A percentile compares a stretch with the other conserved stretches of the same genome.
phyloP scores from a whole-genome alignment of 2,888 invertebrate genomes.

The Andrena bicolor region DNA sequence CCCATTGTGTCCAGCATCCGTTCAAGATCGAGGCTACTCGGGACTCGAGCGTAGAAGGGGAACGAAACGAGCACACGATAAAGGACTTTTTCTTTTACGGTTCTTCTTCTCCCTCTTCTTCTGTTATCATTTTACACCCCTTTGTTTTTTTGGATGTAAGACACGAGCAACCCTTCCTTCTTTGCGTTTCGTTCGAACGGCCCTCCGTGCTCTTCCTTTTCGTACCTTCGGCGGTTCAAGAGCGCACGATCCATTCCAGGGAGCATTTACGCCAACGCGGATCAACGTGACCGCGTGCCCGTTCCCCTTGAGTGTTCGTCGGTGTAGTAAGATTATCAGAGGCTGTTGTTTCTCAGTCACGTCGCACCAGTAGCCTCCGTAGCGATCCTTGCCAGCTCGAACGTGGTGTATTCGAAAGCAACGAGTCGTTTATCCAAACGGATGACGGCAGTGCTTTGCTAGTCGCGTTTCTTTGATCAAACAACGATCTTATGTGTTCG shows the following conservation, averaged over 20 bases:
- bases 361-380: background rate
- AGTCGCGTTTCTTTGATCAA: background rate
- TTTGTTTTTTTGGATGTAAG: background rate
- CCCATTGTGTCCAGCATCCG: conserved; percentile 46
- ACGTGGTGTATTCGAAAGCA: too few relatives aligned
- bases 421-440: too few relatives aligned
- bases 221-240: conserved; percentile 29
- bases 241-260: conserved; percentile 72
- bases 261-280: conserved; percentile 69
- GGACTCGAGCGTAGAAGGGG: conserved; percentile 47
- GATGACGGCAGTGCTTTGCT: too few relatives aligned
- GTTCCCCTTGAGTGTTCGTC: background rate
- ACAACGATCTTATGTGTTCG: background rate
- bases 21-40: conserved; percentile 49
- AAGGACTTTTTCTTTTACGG: background rate
- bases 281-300: conserved; percentile 28
- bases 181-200: conserved; percentile 17
- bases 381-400: too few relatives aligned
- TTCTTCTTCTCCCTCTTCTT: background rate
- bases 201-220: conserved; percentile 38
- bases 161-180: background rate
- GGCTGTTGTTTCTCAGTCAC: background rate
- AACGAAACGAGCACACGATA: conserved; percentile 8
- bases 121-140: background rate
- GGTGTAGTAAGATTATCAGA: background rate